Conservation (phyloP, 2,888 invertebrate genomes). For the Andricus curvator region DNA sequence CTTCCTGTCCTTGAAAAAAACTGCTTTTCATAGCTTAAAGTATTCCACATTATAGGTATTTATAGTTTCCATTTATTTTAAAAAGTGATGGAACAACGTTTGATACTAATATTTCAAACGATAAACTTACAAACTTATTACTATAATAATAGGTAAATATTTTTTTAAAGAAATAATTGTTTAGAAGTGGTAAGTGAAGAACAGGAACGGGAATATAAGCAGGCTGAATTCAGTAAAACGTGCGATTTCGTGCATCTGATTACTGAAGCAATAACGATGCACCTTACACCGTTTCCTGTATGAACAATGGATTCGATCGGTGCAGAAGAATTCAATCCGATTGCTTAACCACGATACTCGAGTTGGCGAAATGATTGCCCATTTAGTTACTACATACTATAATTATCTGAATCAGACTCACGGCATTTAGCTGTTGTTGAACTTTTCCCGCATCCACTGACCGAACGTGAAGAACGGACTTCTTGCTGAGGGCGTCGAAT, state of each 20-base stretch:
- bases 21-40: too few species aligned
- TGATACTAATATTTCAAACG: too few species aligned
- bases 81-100: too few species aligned
- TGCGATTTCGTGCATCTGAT: slow-evolving; percentile 33
- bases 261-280: slow-evolving; percentile 21
- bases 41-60: too few species aligned
- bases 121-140: too few species aligned
- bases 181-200: not conserved
- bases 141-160: too few species aligned
- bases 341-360: slow-evolving; percentile 25
- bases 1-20: not conserved
- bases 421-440: slow-evolving; percentile 84
- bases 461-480: slow-evolving; percentile 84
- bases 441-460: slow-evolving; percentile 84
- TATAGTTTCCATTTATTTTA: too few species aligned
- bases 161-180: not conserved
- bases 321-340: slow-evolving; percentile 34
- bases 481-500: slow-evolving; percentile 86
- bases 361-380: slow-evolving; percentile 21
- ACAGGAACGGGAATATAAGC: not conserved
- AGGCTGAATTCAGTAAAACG: not conserved
- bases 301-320: slow-evolving; percentile 32
- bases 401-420: slow-evolving; percentile 75
- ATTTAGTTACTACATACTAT: slow-evolving; percentile 37
- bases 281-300: slow-evolving; percentile 40